Evolutionary conservation across 2,888 invertebrate species (phyloP), one percentile per base, ranked within the genome.

Genomic region (Latrodectus elegans): DNA sequence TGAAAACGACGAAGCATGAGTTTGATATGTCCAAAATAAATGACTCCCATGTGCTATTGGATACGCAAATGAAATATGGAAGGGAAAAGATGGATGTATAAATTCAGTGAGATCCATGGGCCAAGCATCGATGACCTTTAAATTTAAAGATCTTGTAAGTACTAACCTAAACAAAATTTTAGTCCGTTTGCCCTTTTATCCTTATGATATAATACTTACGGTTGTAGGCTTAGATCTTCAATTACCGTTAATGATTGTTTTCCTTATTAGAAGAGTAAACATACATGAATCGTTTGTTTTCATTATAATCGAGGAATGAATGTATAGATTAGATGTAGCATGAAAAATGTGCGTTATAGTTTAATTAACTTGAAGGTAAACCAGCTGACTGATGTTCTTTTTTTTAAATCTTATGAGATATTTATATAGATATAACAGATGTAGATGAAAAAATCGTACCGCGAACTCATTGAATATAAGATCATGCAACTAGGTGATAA

Each of bases 1-100:
- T 83, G 83, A 88, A 82, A 88, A 74, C 78, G 78, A 74, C 78
- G 78, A 77, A 83, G 86, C 83, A 88, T 83, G 87, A 88, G 82
- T 78, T 82, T 88, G 73, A 71, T 60, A n/a, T 60, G 81, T 81
- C 78, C 87, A 88, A 83, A 88, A 88, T 88, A 88, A 77, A 88
- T 55, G 73, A 82, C 55, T 38, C 78, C 82, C 87, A 86, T 88
- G 83, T 88, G 87, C 77, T 22, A 74, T 67, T 82, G n/a, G 68
- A 22, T 72, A 73, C 72, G 76, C 55, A 81, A 65, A 81, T 49
- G 12, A 67, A 53, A 17, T 26, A 75, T 77, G 81, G 80, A 73
- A 77, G 38, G 38, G 38, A 38, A 6, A 38, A 71, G 75, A 67
- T 71, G 75, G 79, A 68, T 67, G 80, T 64, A 38, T 73, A 64